Conservation (phyloP, 2,797 vertebrate genomes). For the Poeciliopsis infans region DNA sequence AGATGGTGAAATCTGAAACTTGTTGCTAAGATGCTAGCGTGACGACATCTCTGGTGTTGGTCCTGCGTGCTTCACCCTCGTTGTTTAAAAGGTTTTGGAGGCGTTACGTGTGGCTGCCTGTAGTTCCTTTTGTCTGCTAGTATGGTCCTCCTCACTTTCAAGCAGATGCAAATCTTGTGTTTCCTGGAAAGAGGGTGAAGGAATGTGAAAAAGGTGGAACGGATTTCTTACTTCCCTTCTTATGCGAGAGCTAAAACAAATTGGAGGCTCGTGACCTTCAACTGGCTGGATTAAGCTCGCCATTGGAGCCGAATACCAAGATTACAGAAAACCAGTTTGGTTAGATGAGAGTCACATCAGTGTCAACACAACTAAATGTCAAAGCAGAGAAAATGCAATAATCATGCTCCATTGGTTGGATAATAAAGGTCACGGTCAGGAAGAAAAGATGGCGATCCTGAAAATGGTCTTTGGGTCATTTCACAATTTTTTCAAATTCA, state of each 20-base stretch:
- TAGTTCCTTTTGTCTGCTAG: no score
- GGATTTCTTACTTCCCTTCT: background rate
- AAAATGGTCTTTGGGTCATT: background rate
- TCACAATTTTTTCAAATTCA: background rate
- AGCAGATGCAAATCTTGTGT: background rate
- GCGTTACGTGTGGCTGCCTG: background rate
- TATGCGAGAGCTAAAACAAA: background rate
- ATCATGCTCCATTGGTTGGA: background rate
- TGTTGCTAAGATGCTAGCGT: slow-evolving; percentile 15
- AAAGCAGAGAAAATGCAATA: background rate
- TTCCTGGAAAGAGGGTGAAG: slow-evolving; percentile 21
- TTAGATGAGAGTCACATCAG: background rate
- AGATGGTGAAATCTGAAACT: background rate
- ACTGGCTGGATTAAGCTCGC: background rate
- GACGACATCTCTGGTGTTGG: background rate
- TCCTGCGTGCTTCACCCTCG: background rate
- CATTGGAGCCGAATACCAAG: background rate
- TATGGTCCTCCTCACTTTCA: background rate
- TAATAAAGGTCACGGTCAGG: background rate
- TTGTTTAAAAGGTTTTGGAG: background rate
- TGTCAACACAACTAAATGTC: background rate
- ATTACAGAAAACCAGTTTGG: slow-evolving; percentile 4
- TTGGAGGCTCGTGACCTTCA: background rate
- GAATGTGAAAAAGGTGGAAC: slow-evolving; percentile 31
- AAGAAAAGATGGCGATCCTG: background rate